Conservation (phyloP, 1,140 invertebrate species). For the Hylaeus volcanicus region DNA sequence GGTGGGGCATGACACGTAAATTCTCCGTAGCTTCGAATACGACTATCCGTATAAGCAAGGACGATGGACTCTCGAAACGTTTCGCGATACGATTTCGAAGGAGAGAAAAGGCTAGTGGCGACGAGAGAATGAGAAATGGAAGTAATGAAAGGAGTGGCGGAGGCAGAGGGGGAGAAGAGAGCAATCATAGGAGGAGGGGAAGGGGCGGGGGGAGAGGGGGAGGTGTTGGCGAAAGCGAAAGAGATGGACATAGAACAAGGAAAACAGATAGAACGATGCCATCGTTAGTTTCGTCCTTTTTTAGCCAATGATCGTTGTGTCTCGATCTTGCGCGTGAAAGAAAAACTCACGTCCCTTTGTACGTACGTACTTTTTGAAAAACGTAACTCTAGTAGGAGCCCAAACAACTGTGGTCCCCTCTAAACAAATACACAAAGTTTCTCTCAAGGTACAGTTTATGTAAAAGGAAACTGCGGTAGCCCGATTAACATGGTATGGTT, state of each 20-base stretch:
- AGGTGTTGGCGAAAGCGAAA: conserved; percentile 13
- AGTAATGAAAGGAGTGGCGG: conserved; percentile 48
- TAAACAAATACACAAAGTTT: conserved; percentile 15
- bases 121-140: conserved; percentile 45
- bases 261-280: conserved; percentile 48
- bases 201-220: neutral
- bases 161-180: conserved; percentile 20
- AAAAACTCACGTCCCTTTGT: conserved; percentile 18
- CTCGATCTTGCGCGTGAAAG: conserved; percentile 46
- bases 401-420: conserved; percentile 9
- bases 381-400: conserved; percentile 10
- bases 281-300: conserved; percentile 47
- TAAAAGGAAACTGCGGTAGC: conserved; percentile 16
- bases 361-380: conserved; percentile 26
- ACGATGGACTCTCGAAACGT: conserved; percentile 47
- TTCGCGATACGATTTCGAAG: conserved; percentile 49
- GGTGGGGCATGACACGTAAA: conserved; percentile 65
- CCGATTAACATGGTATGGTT: conserved; percentile 32
- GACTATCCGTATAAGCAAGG: conserved; percentile 58
- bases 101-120: conserved; percentile 41
- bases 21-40: conserved; percentile 33
- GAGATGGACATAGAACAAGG: conserved; percentile 16
- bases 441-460: conserved; percentile 20
- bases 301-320: conserved; percentile 34
- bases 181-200: neutral